Base-by-base conservation (phyloP, 2,113 vertebrate species). In the Pelmatolapia mariae region DNA sequence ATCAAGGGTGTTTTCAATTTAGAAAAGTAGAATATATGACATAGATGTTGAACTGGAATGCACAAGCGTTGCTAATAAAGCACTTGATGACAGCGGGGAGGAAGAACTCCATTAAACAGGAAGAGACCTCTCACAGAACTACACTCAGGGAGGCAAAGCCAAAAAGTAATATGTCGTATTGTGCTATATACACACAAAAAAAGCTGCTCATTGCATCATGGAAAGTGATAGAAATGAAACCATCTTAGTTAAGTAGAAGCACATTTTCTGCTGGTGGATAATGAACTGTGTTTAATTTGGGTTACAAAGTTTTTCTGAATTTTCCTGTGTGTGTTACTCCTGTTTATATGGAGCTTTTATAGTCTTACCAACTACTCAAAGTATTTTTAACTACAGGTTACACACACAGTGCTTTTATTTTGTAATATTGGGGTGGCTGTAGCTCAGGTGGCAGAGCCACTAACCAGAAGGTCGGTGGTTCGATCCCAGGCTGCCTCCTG, bases 161-260 rank as follows among this genome's bases (percentile, higher is more conserved):
- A 71, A 1, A 66, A 66, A 66, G 33, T 66, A 66, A 66, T 5
- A 43, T 71, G n/a, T 24, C 16, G 38, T 10, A 71, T 4, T 43
- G 66, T 43, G 66, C 43, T 43, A 71, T 43, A 24, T 16, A n/a
- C 0, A 4, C 61, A 66, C 6, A 36, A 38, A 38, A 19, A 0
- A 12, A 66, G 19, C 33, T 40, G 63, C 33, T 68, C 33, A 68
- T 38, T 40, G 33, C 19, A 22, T 66, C 10, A 36, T 36, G 31
- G 59, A 12, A 66, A 38, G 61, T 36, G 61, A n/a, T 38, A 66
- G 59, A 18, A 61, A 19, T 36, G 31, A 36, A 66, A n/a, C 6
- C 61, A 66, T 38, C 61, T 36, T 0, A 36, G 59, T 63, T 4
- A 38, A 38, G 1, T 9, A 68, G 63, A 38, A 40, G 63, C 1